Evolutionary conservation across 2,888 invertebrate species (phyloP).

Genomic region (Phengaris alcon): DNA sequence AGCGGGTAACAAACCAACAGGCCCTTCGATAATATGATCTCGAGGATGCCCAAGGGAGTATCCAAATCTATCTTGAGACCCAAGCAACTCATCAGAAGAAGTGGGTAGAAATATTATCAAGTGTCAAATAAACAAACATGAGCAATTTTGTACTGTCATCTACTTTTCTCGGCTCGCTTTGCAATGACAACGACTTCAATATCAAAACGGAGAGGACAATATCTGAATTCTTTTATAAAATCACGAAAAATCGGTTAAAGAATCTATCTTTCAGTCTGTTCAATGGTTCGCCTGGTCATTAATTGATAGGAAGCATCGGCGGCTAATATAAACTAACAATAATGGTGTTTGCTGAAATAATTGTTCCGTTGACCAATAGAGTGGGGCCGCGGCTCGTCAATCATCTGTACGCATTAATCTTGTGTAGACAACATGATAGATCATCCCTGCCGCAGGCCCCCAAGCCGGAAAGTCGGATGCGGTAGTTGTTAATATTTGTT

Average conservation of each 20-base stretch:
- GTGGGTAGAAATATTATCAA: too few species aligned
- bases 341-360: constrained; percentile 47
- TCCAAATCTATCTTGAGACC: not conserved
- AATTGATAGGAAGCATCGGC: constrained; percentile 29
- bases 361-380: constrained; percentile 66
- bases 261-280: not conserved
- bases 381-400: constrained; percentile 70
- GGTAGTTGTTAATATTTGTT: constrained; percentile 39
- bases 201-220: not conserved
- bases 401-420: constrained; percentile 78
- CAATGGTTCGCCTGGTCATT: not conserved
- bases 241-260: not conserved
- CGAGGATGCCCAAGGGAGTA: not conserved
- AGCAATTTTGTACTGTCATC: not conserved
- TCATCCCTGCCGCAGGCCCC: constrained; percentile 64
- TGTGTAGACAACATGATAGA: constrained; percentile 78
- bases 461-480: constrained; percentile 47
- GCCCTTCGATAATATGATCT: not conserved
- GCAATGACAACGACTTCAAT: too few species aligned
- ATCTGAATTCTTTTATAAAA: not conserved
- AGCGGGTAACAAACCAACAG: not conserved
- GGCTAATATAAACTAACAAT: constrained; percentile 29
- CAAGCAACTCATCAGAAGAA: not conserved
- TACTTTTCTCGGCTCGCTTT: not conserved
- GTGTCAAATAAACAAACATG: not conserved